These are phyloP conservation scores for Sycobia sp. DNA, from an alignment of 1,140 invertebrate species.

Conservation along the genomic window DNA sequence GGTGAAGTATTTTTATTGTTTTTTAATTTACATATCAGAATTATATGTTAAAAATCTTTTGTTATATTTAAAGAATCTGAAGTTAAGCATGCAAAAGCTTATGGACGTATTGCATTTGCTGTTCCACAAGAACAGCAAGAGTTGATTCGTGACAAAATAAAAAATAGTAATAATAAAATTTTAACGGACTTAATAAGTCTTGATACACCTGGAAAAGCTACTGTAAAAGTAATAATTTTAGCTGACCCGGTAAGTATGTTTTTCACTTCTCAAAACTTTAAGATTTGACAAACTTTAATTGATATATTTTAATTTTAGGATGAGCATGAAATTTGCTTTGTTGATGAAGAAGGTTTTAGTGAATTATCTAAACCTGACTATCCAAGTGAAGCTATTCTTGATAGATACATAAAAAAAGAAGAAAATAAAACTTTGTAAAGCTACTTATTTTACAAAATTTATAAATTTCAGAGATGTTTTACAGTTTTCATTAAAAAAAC, in stretches of 20 bases:
- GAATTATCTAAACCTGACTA: conserved; percentile 88
- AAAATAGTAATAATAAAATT: conserved; percentile 75
- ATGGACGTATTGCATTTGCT: conserved; percentile 94
- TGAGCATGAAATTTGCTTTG: conserved; percentile 98
- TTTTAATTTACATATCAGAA: not conserved
- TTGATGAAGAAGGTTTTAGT: conserved; percentile 92
- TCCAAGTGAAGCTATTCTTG: conserved; percentile 77
- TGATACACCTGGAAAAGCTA: conserved; percentile 95
- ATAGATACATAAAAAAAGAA: conserved; percentile 80
- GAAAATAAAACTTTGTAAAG: conserved; percentile 26
- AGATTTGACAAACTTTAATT: not conserved
- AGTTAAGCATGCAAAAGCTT: conserved; percentile 87
- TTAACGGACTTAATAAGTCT: conserved; percentile 87
- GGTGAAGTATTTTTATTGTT: conserved; percentile 58
- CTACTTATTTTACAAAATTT: conserved; percentile 5
- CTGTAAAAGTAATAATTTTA: conserved; percentile 93
- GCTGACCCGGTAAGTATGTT: conserved; percentile 79
- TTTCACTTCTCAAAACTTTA: too few species aligned
- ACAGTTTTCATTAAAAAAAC: too few species aligned
- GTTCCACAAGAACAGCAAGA: conserved; percentile 78
- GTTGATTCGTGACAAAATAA: conserved; percentile 75
- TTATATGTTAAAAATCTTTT: not conserved
- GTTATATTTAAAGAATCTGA: conserved; percentile 33
- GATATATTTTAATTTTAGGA: conserved; percentile 66
- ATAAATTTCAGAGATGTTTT: too few species aligned